Evolutionary conservation across 1,140 invertebrate genomes (phyloP).

Genomic region (Drosophila repletoides): DNA sequence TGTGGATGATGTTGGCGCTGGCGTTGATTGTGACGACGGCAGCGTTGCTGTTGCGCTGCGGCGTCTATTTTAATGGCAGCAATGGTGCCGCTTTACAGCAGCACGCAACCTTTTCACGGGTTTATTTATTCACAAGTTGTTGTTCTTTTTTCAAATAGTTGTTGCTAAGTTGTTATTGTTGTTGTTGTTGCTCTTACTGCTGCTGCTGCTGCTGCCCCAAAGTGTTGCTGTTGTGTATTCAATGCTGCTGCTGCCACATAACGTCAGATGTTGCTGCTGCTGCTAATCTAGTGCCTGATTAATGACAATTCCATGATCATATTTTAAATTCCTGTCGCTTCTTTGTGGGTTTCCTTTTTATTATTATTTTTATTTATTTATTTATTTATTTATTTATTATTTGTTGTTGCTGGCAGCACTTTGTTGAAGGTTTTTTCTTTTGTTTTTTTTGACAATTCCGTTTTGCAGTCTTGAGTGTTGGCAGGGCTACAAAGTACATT

Average conservation of each 20-base stretch:
- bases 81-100: constrained; percentile 77
- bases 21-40: constrained; percentile 78
- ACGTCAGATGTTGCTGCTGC: no score
- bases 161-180: constrained; percentile 31
- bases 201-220: constrained; percentile 8
- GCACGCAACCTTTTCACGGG: constrained; percentile 61
- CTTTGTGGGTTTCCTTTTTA: constrained; percentile 4
- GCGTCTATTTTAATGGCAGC: constrained; percentile 80
- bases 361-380: constrained; percentile 35
- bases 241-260: constrained; percentile 22
- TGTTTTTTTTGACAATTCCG: constrained; percentile 73
- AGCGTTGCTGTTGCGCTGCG: constrained; percentile 77
- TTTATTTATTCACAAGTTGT: constrained; percentile 21
- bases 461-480: constrained; percentile 68
- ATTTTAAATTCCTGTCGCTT: constrained; percentile 44
- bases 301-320: constrained; percentile 70
- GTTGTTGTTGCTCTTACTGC: constrained; percentile 1
- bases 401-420: constrained; percentile 48
- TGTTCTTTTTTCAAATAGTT: not conserved
- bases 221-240: not conserved
- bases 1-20: constrained; percentile 75
- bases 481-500: constrained; percentile 51
- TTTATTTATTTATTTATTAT: constrained; percentile 18
- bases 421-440: constrained; percentile 48
- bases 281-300: constrained; percentile 21